Evolutionary conservation across 2,888 invertebrate species (phyloP), one percentile per base, ranked within the genome.

Genomic region (Schizotus pectinicornis): DNA sequence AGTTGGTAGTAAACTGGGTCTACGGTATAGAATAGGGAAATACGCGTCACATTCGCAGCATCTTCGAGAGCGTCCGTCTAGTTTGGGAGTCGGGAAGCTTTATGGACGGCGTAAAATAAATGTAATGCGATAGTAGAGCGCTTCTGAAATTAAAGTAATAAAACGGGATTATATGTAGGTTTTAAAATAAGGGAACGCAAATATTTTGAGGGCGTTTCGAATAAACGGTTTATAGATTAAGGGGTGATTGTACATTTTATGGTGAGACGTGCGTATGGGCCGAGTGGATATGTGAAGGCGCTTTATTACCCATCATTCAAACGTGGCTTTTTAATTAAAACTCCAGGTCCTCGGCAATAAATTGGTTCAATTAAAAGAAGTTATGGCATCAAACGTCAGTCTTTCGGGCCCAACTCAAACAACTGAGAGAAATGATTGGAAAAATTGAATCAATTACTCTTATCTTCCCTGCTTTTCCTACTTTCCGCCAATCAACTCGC

Each of bases 101-200:
- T 68, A 68, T 67, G 56, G 67, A 58, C 63, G 65, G 61, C 65
- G 63, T 56, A 67, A 68, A 66, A 64, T 56, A 64, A 68, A 66
- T 56, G 62, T 58, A 63, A 60, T 59, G 63, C 56, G 57, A 65
- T 61, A 63, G 68, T 68, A 63, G 62, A 71, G 65, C 64, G 67
- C 67, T 70, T 61, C 64, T 62, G 64, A 69, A 73, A 73, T 73
- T 73, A 72, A 73, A 71, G 71, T 67, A 65, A 68, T 69, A 72
- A 70, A 71, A 66, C 65, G 55, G 67, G 67, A 69, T 68, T 68
- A 67, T 66, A 61, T 59, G 63, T 56, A 61, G 67, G 67, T 67
- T 70, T 64, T 66, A 67, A 66, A 70, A 69, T 67, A 67, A 69
- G 69, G 64, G 57, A 66, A 66, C 56, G 63, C 62, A 64, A 67